Evolutionary conservation across 2,797 vertebrate species (phyloP), one percentile per base, ranked within the genome.

Genomic region (Gadopsis marmoratus): DNA sequence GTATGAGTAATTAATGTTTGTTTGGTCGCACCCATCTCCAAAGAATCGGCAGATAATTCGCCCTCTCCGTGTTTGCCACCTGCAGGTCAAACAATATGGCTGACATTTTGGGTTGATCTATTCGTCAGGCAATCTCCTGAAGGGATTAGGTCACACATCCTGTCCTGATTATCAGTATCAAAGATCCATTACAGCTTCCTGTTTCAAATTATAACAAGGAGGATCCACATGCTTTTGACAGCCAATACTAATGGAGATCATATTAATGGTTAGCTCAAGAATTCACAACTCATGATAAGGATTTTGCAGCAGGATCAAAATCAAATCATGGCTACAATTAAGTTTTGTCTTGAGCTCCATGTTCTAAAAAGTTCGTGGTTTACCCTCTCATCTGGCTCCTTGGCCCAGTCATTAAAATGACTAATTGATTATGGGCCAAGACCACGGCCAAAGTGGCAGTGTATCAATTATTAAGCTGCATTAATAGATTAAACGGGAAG

Each of bases 391-490:
- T 78, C 83, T 84, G 70, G 75, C 86, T 85, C 73, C 50, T 85
- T 69, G 62, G 67, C 80, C 89, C 54, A 39, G 83, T 92, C 85
- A 89, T 92, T 92, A 92, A 87, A 86, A 89, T 86, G 82, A 91
- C 86, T 91, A 90, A 94, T 92, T 94, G 91, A 94, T 94, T 83
- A 86, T 67, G 71, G 77, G 89, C 85, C 86, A 73, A 82, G 88
- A 83, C 79, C 58, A 35, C n/a, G 60, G 91, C 81, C 91, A 79
- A 84, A 84, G 90, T 87, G 81, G 74, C 79, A 76, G 76, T 56
- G 78, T 92, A 94, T 95, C 85, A 94, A 95, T 95, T 93, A 95
- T 95, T 93, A 92, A 94, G 78, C 78, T 55, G 74, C 88, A 89
- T 95, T 94, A 95, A 95, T 94, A 93, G 92, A 94, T 94, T 94